Conservation (phyloP, 2,797 vertebrate genomes). For the Prionace glauca region DNA sequence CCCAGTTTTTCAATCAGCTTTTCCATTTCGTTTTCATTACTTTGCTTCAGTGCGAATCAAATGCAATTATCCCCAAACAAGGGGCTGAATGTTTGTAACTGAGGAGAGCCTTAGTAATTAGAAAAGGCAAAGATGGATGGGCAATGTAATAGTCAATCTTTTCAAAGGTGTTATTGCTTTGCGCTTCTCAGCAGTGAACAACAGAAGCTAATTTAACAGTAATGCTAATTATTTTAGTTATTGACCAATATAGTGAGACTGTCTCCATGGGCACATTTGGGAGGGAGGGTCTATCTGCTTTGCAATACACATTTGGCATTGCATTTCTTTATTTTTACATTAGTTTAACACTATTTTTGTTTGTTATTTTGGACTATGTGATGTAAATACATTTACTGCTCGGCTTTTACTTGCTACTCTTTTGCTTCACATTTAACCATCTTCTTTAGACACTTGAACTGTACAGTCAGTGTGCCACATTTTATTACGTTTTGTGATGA, state of each 20-base stretch:
- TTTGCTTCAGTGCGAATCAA: not conserved
- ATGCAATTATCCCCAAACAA: constrained; percentile 12
- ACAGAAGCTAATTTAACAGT: not conserved
- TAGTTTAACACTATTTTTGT: not conserved
- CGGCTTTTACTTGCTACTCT: not conserved
- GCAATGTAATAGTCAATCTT: not conserved
- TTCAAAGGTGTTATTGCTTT: not conserved
- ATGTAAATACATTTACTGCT: not conserved
- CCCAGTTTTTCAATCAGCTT: not conserved
- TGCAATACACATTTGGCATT: not conserved
- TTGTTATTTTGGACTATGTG: not conserved
- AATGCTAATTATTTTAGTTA: constrained; percentile 10
- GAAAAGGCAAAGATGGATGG: constrained; percentile 20
- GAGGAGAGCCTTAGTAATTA: not conserved
- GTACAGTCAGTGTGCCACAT: not conserved
- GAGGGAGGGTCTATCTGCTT: not conserved
- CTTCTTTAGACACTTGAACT: not conserved
- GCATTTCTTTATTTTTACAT: not conserved
- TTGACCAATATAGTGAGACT: not conserved
- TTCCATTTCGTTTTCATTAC: constrained; percentile 9
- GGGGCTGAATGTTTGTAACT: not conserved
- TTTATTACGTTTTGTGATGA: not conserved
- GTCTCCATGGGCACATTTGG: not conserved
- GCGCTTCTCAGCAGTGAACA: not conserved
- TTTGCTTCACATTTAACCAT: not conserved